Evolutionary conservation across 2,113 vertebrate species (phyloP).

Genomic region (Corvus moneduloides): DNA sequence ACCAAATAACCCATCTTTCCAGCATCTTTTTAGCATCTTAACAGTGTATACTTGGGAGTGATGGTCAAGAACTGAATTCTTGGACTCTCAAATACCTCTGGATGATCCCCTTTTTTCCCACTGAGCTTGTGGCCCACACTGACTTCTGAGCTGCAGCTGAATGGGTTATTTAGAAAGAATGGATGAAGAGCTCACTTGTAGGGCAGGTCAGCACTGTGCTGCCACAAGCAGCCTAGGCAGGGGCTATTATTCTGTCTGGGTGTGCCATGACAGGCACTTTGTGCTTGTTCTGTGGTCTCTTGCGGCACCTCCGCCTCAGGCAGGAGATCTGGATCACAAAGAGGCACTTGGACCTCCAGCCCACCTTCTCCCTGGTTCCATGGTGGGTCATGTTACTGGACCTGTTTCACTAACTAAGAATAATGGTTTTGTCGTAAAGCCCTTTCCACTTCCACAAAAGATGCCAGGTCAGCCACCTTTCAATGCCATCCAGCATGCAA

Average conservation of each 20-base stretch:
- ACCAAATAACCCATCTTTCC: not conserved
- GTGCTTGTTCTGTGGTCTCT: accelerated
- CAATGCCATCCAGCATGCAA: not conserved
- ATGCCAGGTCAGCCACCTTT: not conserved
- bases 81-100: not conserved
- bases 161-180: not conserved
- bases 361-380: not conserved
- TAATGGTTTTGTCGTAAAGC: accelerated
- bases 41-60: too few species aligned
- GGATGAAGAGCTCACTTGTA: not conserved
- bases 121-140: accelerated
- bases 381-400: not conserved
- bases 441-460: not conserved
- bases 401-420: not conserved
- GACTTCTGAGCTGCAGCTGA: not conserved
- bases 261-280: accelerated
- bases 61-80: not conserved
- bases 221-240: not conserved
- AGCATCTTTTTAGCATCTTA: not conserved
- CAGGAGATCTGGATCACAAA: not conserved
- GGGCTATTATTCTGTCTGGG: accelerated
- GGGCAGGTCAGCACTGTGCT: not conserved
- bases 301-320: not conserved
- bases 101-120: not conserved
- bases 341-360: not conserved